A percentile compares a stretch with the other conserved stretches of the same genome.
phyloP scores from a whole-genome alignment of 2,888 invertebrate genomes.

The Cosmorhoe ocellata region DNA sequence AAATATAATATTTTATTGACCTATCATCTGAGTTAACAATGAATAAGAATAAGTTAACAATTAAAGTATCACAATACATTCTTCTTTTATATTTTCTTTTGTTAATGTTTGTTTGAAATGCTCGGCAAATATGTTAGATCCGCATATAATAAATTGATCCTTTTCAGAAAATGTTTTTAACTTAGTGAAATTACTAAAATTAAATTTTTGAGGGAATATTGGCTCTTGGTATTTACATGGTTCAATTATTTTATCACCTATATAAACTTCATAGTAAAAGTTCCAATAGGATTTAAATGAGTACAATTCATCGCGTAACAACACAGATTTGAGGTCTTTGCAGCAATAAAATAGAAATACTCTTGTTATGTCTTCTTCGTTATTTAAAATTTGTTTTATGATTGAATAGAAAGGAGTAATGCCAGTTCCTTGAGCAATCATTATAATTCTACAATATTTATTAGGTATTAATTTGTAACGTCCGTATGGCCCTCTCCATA shows the following conservation, averaged over 20 bases:
- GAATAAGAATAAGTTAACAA: no score
- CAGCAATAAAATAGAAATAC: conserved; percentile 85
- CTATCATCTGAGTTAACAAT: no score
- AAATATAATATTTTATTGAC: no score
- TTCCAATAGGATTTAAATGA: conserved; percentile 87
- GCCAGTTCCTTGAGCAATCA: conserved; percentile 88
- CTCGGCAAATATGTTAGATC: conserved; percentile 81
- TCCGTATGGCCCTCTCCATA: conserved; percentile 90
- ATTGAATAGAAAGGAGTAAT: conserved; percentile 87
- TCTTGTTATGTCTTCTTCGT: conserved; percentile 86
- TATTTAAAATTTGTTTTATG: conserved; percentile 81
- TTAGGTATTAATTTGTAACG: conserved; percentile 73
- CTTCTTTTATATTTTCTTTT: conserved; percentile 42
- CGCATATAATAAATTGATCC: conserved; percentile 83
- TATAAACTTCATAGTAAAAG: conserved; percentile 85
- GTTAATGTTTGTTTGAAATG: conserved; percentile 60
- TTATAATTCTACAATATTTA: conserved; percentile 62
- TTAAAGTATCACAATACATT: conserved; percentile 66
- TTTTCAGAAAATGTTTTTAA: conserved; percentile 49
- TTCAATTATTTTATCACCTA: conserved; percentile 53
- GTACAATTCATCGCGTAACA: conserved; percentile 84
- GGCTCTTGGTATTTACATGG: conserved; percentile 78
- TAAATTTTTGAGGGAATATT: conserved; percentile 62
- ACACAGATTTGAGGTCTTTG: conserved; percentile 77
- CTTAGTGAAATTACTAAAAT: conserved; percentile 51